phyloP scores from a whole-genome alignment of 2,888 invertebrate genomes.

The Digitonthophagus gazella region DNA sequence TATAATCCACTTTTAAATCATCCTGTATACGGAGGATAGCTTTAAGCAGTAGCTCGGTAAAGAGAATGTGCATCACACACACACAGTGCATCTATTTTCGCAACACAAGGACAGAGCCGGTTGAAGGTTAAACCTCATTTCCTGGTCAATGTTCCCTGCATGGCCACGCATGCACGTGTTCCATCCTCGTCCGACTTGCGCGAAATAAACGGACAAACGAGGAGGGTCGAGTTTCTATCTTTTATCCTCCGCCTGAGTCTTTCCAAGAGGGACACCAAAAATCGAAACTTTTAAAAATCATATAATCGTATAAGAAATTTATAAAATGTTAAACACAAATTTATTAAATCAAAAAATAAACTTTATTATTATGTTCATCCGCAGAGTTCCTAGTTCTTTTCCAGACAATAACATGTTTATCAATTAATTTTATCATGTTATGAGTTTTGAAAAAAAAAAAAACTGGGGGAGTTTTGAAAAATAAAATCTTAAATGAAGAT shows the following conservation, averaged over 20 bases:
- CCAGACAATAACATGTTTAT: neutral
- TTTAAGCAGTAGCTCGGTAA: neutral
- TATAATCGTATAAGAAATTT: too few species aligned
- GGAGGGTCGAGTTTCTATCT: neutral
- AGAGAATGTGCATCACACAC: neutral
- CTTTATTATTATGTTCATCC: neutral
- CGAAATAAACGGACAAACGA: too few species aligned
- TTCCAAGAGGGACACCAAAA: too few species aligned
- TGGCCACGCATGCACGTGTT: slow-evolving; percentile 23
- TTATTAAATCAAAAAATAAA: too few species aligned
- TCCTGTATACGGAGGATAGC: neutral
- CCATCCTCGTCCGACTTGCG: slow-evolving; percentile 10
- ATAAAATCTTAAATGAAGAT: too few species aligned
- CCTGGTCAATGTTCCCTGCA: slow-evolving; percentile 42
- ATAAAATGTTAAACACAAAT: too few species aligned
- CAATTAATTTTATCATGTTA: neutral
- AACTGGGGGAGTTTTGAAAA: too few species aligned
- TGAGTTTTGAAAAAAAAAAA: too few species aligned
- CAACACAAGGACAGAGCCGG: slow-evolving; percentile 31
- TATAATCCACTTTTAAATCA: too few species aligned
- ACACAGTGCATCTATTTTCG: slow-evolving; percentile 30
- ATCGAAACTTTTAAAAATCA: too few species aligned
- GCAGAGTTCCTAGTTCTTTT: neutral
- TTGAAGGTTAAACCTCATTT: slow-evolving; percentile 39
- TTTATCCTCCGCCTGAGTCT: neutral